phyloP scores from a whole-genome alignment of 2,797 vertebrate species.

The Thunnus albacares region DNA sequence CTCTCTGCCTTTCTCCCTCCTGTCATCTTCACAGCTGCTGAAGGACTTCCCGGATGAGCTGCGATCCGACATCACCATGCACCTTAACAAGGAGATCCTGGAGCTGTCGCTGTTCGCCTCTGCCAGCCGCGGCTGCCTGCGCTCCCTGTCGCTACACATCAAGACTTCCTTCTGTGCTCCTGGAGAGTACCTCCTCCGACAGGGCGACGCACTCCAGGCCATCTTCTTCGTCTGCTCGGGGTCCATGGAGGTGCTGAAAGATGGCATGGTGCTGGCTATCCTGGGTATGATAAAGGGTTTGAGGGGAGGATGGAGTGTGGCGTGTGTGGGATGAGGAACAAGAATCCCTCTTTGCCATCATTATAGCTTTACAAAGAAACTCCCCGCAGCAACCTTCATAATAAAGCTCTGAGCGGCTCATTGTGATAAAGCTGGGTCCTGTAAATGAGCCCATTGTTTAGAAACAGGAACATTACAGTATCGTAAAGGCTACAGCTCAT shows the following conservation, averaged over 20 bases:
- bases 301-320: background rate
- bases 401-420: conserved; percentile 44
- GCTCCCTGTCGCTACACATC: conserved; percentile 97
- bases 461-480: conserved; percentile 24
- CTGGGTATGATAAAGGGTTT: conserved; percentile 88
- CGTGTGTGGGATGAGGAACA: background rate
- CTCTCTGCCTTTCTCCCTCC: background rate
- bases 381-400: conserved; percentile 31
- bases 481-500: conserved; percentile 41
- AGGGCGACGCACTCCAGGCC: conserved; percentile 97
- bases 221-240: conserved; percentile 98
- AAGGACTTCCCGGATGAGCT: conserved; percentile 98
- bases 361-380: conserved; percentile 43
- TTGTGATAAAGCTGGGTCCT: conserved; percentile 39
- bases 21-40: conserved; percentile 88
- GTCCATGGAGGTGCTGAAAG: conserved; percentile 98
- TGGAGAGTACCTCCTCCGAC: conserved; percentile 95
- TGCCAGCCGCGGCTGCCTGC: conserved; percentile 96
- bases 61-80: conserved; percentile 98
- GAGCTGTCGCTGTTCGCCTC: conserved; percentile 95
- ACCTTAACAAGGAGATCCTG: conserved; percentile 98
- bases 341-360: conserved; percentile 22
- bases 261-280: conserved; percentile 96
- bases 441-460: conserved; percentile 60
- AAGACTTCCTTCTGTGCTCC: conserved; percentile 99